Base-by-base conservation (phyloP, 2,888 invertebrate genomes). In the Dioctria rufipes region DNA sequence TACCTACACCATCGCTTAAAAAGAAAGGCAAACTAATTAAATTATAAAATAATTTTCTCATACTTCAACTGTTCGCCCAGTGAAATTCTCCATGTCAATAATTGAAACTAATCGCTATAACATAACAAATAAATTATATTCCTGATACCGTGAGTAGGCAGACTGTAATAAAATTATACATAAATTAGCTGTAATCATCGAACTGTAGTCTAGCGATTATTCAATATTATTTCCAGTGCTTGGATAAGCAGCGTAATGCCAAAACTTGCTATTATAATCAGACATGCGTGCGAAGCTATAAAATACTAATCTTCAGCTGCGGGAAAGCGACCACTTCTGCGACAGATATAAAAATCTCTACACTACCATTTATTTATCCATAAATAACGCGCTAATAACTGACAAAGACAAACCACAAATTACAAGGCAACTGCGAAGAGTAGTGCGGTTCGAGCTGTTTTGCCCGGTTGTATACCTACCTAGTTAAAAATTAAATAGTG, bases 151-250 rank as follows among this genome's bases (percentile, higher is more conserved):
- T 67, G 67, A 67, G n/a, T n/a, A n/a, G n/a, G n/a, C n/a, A n/a
- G n/a, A 46, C 46, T 43, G 67, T 67, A 67, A 67, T 67, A 67
- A 67, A 67, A 67, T 67, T 67, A 67, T 40, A 67, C 67, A 25
- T 46, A 67, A 67, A 67, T 67, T 67, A 67, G 42, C 43, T n/a
- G 43, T 67, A 67, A 67, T 67, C 67, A 67, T 67, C 42, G 8
- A 67, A 46, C 67, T 46, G 67, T 46, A 67, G 46, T 67, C 67
- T 13, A 3, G 46, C 67, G 67, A 67, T 67, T 67, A 67, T 67
- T 43, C 46, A 46, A 67, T 67, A 67, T 67, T 43, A 43, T 67
- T 67, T 67, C 25, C 67, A 3, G 43, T 67, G 43, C 67, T 46
- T 46, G 40, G 67, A 67, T 67, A 67, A 67, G 43, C 43, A 11